Evolutionary conservation across 2,113 vertebrate genomes (phyloP).

Genomic region (Garra rufa): DNA sequence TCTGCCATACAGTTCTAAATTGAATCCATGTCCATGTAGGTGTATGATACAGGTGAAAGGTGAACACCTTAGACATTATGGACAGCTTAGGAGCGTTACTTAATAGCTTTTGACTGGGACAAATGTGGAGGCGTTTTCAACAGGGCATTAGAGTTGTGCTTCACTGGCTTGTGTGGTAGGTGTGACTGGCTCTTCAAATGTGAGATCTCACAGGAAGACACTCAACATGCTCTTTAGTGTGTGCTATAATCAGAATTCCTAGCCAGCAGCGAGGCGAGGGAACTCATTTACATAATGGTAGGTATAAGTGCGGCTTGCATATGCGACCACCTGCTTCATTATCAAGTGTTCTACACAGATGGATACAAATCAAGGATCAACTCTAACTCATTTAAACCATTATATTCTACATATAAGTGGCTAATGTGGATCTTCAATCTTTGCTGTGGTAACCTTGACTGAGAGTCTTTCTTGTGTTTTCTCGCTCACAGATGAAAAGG

Average conservation of each 20-base stretch:
- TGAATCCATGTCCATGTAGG: not conserved
- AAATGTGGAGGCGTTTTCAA: constrained; percentile 37
- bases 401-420: not conserved
- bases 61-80: not conserved
- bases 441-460: not conserved
- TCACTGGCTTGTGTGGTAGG: constrained; percentile 40
- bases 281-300: constrained; percentile 29
- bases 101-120: constrained; percentile 27
- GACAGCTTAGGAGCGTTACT: not conserved
- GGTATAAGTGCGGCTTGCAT: not conserved
- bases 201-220: constrained; percentile 33
- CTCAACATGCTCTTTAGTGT: constrained; percentile 3
- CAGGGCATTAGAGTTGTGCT: constrained; percentile 34
- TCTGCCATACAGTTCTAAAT: not conserved
- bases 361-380: not conserved
- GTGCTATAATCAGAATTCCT: not conserved
- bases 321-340: not conserved
- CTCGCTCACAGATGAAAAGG: constrained; percentile 88
- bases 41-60: not conserved
- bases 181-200: constrained; percentile 40
- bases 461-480: not conserved
- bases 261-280: not conserved
- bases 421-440: not conserved
- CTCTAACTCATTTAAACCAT: not conserved
- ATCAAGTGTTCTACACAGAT: not conserved